Conservation (phyloP, 2,797 vertebrate species). For the Rhabdomys pumilio region DNA sequence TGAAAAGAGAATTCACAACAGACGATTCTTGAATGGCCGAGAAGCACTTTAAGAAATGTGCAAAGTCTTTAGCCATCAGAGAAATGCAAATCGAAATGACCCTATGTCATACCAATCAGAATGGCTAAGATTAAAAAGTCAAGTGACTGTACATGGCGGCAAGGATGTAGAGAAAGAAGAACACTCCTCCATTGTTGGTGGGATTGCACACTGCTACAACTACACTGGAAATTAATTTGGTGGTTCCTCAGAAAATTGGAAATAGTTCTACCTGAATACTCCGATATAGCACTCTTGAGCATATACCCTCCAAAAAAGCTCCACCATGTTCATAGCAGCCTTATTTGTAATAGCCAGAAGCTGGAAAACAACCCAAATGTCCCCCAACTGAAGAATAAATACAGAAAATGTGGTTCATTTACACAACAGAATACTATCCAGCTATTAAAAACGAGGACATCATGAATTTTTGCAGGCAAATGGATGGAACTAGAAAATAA, state of each 20-base stretch:
- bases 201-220: neutral
- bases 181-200: neutral
- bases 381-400: neutral
- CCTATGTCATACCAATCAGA: neutral
- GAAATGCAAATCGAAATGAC: too few species aligned
- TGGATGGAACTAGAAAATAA: neutral
- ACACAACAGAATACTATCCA: too few species aligned
- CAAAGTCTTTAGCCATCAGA: neutral
- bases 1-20: neutral
- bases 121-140: neutral
- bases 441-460: neutral
- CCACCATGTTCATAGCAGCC: neutral
- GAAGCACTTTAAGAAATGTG: neutral
- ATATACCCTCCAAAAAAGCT: neutral
- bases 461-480: neutral
- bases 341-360: neutral
- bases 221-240: neutral
- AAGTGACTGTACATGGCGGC: neutral
- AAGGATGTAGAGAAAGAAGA: neutral
- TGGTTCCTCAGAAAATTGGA: neutral
- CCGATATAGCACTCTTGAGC: neutral
- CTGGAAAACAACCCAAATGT: neutral
- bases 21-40: neutral
- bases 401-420: neutral
- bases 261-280: neutral